Conservation (phyloP, 2,888 invertebrate genomes). For the Timandra comae region DNA sequence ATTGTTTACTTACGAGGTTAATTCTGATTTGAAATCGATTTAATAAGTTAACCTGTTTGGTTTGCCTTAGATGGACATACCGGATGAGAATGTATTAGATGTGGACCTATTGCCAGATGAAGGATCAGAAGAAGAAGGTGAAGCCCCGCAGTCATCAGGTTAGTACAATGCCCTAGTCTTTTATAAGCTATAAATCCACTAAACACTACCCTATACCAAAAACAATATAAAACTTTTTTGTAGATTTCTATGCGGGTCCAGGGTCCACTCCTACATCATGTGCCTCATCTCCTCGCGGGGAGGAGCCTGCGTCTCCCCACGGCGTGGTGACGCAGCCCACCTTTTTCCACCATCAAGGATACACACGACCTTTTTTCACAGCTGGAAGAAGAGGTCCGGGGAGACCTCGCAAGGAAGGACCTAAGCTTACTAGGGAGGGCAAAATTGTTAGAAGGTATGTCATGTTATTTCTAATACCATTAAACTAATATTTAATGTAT, state of each 20-base stretch:
- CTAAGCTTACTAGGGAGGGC: conserved; percentile 66
- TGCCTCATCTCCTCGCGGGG: conserved; percentile 78
- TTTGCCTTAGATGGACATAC: conserved; percentile 73
- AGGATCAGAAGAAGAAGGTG: conserved; percentile 85
- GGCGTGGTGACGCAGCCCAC: conserved; percentile 50
- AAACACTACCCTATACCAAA: too few relatives aligned
- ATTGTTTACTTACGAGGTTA: too few relatives aligned
- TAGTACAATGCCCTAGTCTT: conserved; percentile 52
- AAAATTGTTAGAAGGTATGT: conserved; percentile 68
- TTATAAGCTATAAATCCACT: too few relatives aligned
- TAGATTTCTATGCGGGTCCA: conserved; percentile 78
- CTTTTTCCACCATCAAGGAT: conserved; percentile 66
- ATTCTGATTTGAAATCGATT: too few relatives aligned
- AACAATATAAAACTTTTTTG: too few relatives aligned
- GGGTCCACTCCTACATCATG: conserved; percentile 81
- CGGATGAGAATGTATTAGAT: conserved; percentile 75
- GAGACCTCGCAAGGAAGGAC: conserved; percentile 86
- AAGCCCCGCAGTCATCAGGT: conserved; percentile 77
- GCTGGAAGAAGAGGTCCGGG: conserved; percentile 85
- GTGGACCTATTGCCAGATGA: conserved; percentile 86
- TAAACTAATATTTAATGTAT: too few relatives aligned
- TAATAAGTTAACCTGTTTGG: too few relatives aligned
- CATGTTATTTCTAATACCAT: neutral
- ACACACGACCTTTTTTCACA: conserved; percentile 64
- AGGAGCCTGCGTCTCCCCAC: conserved; percentile 80